Conservation (phyloP, 1,140 invertebrate genomes). For the Tribolium madens region DNA sequence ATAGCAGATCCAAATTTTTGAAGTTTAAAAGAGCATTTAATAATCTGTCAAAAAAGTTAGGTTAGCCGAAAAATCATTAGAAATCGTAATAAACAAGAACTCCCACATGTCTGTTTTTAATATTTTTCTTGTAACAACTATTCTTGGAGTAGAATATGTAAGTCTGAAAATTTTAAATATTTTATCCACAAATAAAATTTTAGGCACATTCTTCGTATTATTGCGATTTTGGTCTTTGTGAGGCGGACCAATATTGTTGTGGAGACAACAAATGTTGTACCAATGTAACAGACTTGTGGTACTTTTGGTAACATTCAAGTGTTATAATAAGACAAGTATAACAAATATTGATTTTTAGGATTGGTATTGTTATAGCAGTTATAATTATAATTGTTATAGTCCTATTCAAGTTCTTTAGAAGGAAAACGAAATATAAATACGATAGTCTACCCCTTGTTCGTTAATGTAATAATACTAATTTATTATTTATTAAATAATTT, state of each 20-base stretch:
- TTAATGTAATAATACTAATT: conserved; percentile 10
- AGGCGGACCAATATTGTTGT: conserved; percentile 53
- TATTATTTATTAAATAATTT: conserved; percentile 19
- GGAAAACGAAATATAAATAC: background rate
- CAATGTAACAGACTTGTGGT: conserved; percentile 47
- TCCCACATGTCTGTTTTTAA: background rate
- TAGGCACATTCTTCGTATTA: conserved; percentile 42
- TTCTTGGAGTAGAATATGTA: background rate
- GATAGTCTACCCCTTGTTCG: conserved; percentile 4
- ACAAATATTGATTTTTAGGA: conserved; percentile 29
- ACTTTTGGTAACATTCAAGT: conserved; percentile 52
- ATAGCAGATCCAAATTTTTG: too few relatives aligned
- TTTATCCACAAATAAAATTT: background rate
- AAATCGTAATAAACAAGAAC: background rate
- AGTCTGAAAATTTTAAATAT: background rate
- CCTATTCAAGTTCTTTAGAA: background rate
- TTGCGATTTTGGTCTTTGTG: conserved; percentile 53
- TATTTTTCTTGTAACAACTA: background rate
- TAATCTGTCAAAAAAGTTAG: too few relatives aligned
- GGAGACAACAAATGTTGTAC: conserved; percentile 56
- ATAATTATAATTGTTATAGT: conserved; percentile 19
- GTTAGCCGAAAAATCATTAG: too few relatives aligned
- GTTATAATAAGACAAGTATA: background rate
- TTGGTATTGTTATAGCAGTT: conserved; percentile 37
- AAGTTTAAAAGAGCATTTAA: too few relatives aligned